Base-by-base conservation (phyloP, 2,113 vertebrate species). In the Poecile atricapillus region DNA sequence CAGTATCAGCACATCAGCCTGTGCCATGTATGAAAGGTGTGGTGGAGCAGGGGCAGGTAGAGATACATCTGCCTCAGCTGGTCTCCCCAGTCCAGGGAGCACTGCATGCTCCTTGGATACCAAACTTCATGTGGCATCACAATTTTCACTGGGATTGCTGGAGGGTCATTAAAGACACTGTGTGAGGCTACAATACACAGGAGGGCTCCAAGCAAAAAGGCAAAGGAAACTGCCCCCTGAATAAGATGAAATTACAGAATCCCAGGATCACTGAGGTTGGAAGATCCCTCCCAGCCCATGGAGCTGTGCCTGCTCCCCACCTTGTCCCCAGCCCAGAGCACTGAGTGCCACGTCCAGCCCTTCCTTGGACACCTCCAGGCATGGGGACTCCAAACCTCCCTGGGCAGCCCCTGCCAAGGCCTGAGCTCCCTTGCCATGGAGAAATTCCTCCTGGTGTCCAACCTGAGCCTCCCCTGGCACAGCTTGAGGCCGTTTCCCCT, bases 221-320 rank as follows among this genome's bases (percentile, higher is more conserved):
- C 18, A 35, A 83, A 12, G 41, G 44, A 21, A 77, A 56, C 15
- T 30, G 13, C 25, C 11, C 31, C 30, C 27, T 44, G 25, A 76
- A 16, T 50, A 41, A 46, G 17, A 43, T 16, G 24, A 68, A 78
- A 63, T 60, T 39, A 9, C n/a, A 55, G 16, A 79, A 63, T 39
- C 46, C 18, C 16, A 63, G 35, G 3, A 12, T 56, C 30, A 0
- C 7, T 35, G 16, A 49, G 7, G 30, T 2, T 47, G 56, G 65
- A 25, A 25, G 79, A 47, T 2, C 20, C 9, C 47, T 63, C 15
- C 19, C 5, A 13, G 39, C 1, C 5, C 33, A 15, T 2, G 3
- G 4, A 76, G 3, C 50, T n/a, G 23, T 39, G n/a, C n/a, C 41
- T 2, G 0, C 15, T 47, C 1, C 7, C 41, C 35, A 56, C 35